phyloP scores from a whole-genome alignment of 2,888 invertebrate species.

The Megamerina dolium region DNA sequence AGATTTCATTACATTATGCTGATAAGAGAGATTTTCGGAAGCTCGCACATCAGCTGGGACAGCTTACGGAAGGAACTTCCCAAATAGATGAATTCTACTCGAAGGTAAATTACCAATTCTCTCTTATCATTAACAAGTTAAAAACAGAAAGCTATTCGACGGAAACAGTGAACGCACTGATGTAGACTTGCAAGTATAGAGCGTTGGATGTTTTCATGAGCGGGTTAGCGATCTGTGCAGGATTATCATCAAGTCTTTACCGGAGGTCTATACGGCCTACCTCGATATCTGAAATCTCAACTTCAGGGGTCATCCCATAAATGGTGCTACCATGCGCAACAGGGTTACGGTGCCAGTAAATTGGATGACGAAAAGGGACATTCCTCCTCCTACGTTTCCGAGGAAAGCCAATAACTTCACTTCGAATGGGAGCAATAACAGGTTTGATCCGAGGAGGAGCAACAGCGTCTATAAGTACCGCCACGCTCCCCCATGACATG shows the following conservation, averaged over 20 bases:
- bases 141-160: constrained; percentile 14
- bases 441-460: too few relatives aligned
- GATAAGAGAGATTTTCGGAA: constrained; percentile 20
- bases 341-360: neutral
- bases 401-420: too few relatives aligned
- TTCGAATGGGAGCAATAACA: too few relatives aligned
- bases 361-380: neutral
- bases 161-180: neutral
- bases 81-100: constrained; percentile 21
- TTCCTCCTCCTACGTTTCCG: too few relatives aligned
- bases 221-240: constrained; percentile 7
- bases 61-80: constrained; percentile 13
- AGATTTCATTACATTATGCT: too few relatives aligned
- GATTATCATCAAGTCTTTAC: constrained; percentile 9
- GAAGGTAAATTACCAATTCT: constrained; percentile 18
- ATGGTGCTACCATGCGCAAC: neutral
- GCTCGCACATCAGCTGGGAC: constrained; percentile 19
- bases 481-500: too few relatives aligned
- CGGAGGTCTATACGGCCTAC: constrained; percentile 16
- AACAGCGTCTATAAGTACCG: too few relatives aligned
- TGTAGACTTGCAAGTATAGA: constrained; percentile 7
- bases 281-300: constrained; percentile 15
- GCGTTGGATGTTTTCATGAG: neutral
- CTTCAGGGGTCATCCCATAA: neutral
- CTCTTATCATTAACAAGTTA: constrained; percentile 19